A percentile compares a stretch with the other conserved stretches of the same genome.
Conservation (phyloP, 2,113 vertebrate genomes). For the Cariama cristata region DNA sequence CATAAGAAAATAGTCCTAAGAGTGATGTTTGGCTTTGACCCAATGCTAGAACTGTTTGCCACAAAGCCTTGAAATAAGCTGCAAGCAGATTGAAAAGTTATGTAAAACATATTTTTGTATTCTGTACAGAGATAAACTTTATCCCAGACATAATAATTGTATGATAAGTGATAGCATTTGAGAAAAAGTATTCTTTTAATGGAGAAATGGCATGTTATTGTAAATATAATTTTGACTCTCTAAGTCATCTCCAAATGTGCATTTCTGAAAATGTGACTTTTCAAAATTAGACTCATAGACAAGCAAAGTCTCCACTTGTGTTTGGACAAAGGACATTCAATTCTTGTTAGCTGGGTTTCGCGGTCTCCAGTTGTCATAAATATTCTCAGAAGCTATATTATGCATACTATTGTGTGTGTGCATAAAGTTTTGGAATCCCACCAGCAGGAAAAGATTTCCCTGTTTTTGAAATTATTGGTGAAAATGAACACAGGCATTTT, state of each 20-base stretch:
- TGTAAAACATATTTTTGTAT: not conserved
- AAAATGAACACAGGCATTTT: not conserved
- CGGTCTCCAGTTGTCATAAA: not conserved
- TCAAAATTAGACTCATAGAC: not conserved
- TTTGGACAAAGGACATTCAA: not conserved
- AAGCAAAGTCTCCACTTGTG: not conserved
- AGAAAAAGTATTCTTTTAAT: not conserved
- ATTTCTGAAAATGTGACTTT: not conserved
- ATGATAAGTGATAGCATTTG: not conserved
- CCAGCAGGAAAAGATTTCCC: not conserved
- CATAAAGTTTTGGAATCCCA: not conserved
- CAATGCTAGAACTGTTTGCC: not conserved
- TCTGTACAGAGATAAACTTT: not conserved
- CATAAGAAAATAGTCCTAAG: not conserved
- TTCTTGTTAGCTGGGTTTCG: not conserved
- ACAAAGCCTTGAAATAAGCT: not conserved
- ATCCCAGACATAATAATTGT: not conserved
- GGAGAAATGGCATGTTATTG: not conserved
- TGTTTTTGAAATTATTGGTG: not conserved
- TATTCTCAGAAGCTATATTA: not conserved
- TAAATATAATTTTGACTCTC: not conserved
- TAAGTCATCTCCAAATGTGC: not conserved
- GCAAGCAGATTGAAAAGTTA: not conserved
- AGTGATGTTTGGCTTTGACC: not conserved
- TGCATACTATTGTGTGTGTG: not conserved